Conservation (phyloP, 2,797 vertebrate species). For the Diglossa cyanea region DNA sequence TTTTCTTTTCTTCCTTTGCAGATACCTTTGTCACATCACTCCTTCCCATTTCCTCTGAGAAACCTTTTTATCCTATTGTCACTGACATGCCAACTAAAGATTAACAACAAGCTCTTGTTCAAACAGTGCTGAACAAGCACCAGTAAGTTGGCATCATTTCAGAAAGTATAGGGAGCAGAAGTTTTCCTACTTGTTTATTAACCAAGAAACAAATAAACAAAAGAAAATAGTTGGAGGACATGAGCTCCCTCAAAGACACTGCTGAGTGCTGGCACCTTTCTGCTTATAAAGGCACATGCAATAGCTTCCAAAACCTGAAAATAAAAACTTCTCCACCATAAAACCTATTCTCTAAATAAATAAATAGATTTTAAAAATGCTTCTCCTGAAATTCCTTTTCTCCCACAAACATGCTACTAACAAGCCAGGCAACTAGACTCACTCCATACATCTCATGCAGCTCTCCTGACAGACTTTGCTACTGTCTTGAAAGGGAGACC, state of each 20-base stretch:
- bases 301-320: background rate
- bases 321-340: background rate
- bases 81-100: background rate
- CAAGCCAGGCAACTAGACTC: background rate
- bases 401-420: background rate
- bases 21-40: background rate
- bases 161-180: background rate
- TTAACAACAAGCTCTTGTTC: conserved; percentile 24
- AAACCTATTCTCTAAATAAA: background rate
- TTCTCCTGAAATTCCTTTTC: background rate
- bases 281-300: fast-evolving
- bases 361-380: background rate
- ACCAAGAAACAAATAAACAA: background rate
- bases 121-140: background rate
- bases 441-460: background rate
- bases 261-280: background rate
- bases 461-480: background rate
- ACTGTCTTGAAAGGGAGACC: background rate
- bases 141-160: background rate
- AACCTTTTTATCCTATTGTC: background rate
- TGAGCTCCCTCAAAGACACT: background rate
- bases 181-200: conserved; percentile 17
- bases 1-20: background rate
- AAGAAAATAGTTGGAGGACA: background rate
- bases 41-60: background rate